Base-by-base conservation (phyloP, 2,113 vertebrate genomes). In the Pterocles burchelli region DNA sequence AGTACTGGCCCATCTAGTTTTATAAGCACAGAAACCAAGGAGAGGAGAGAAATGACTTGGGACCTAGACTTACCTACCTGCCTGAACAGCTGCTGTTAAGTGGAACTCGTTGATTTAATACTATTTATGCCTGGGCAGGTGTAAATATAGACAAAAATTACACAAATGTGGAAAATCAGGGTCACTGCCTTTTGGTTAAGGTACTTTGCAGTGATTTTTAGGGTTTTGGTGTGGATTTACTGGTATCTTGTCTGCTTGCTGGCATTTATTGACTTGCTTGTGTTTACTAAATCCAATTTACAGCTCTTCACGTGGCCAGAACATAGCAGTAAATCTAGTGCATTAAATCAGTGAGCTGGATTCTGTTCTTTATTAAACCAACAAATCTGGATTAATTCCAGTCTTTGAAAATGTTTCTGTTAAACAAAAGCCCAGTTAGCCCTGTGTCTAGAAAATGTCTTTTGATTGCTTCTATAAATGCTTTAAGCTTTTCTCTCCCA, bases 351-450 rank as follows among this genome's bases (percentile, higher is more conserved):
- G 88, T 67, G 89, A 91, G 71, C 71, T 80, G 80, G 65, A 93
- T 89, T 96, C 76, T 81, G 26, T 88, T 93, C 88, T 93, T 91
- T 94, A 96, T 94, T 93, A 94, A 96, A 94, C 72, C 88, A 96
- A 83, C 95, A 95, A 95, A 96, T 90, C 85, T 89, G 83, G 76
- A 86, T 92, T 96, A 93, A 90, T 96, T 93, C 90, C 1, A 3
- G 36, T 78, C 73, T 85, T 84, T 87, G 83, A 41, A 95, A 81
- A n/a, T 75, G 84, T 85, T 95, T 52, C 77, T 89, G 21, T 95
- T 89, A 78, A 93, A 85, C 77, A 92, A 72, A 93, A 89, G 67
- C 68, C 65, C 33, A 66, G 68, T 93, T 93, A 90, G 52, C 41
- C 31, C 48, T 75, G 10, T 72, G 51, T 52, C 75, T 90, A 85